Conservation (phyloP, 2,797 vertebrate genomes). For the Phaenicophaeus curvirostris region DNA sequence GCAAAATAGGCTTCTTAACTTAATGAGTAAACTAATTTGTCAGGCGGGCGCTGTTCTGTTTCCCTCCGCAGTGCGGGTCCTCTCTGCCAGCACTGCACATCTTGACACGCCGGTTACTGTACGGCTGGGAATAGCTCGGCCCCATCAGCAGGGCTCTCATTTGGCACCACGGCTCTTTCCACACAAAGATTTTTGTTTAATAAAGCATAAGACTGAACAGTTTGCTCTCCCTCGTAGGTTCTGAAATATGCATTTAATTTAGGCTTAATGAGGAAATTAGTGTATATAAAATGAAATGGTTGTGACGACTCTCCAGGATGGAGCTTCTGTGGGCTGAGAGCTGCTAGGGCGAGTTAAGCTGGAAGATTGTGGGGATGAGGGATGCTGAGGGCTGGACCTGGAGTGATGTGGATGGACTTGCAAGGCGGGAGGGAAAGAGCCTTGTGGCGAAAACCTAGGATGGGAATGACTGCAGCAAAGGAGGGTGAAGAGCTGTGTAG, state of each 20-base stretch:
- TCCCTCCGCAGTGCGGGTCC: neutral
- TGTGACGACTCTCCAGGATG: neutral
- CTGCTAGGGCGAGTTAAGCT: neutral
- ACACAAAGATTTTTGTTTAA: constrained; percentile 38
- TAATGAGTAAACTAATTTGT: neutral
- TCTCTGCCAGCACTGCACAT: neutral
- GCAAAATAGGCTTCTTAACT: neutral
- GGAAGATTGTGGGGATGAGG: neutral
- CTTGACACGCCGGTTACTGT: neutral
- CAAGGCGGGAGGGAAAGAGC: neutral
- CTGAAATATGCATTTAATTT: constrained; percentile 73
- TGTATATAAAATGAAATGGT: constrained; percentile 32
- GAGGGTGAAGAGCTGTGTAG: neutral
- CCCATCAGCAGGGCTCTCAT: constrained; percentile 1
- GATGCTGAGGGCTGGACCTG: neutral
- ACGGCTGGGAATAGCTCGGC: neutral
- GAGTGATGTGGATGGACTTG: neutral
- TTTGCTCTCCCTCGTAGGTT: constrained; percentile 40
- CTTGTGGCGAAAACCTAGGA: neutral
- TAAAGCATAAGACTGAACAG: constrained; percentile 35
- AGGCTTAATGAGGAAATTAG: constrained; percentile 58
- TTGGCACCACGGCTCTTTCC: constrained; percentile 31
- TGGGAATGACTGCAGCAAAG: neutral
- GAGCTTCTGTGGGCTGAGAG: neutral
- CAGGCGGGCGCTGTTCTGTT: neutral